Evolutionary conservation across 1,140 invertebrate genomes (phyloP).

Genomic region (Asobara japonica): DNA sequence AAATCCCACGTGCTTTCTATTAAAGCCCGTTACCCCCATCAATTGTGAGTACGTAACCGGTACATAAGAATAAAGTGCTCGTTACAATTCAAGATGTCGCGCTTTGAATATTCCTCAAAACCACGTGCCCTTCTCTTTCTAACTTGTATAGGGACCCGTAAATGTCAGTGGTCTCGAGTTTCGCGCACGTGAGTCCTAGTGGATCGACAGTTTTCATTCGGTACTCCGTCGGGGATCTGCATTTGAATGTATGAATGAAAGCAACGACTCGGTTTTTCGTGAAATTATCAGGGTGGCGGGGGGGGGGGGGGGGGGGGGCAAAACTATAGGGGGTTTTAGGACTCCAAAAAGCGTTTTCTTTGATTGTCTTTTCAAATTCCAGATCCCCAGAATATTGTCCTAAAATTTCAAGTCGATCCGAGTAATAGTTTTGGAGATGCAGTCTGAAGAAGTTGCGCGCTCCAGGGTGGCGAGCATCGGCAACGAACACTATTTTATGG

Average conservation of each 20-base stretch:
- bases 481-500: too few relatives aligned
- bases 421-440: too few relatives aligned
- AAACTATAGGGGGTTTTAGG: background rate
- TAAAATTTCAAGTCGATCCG: too few relatives aligned
- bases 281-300: too few relatives aligned
- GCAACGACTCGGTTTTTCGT: constrained; percentile 19
- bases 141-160: constrained; percentile 7
- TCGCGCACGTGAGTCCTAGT: constrained; percentile 16
- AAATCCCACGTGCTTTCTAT: constrained; percentile 18
- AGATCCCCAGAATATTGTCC: too few relatives aligned
- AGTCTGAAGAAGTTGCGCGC: too few relatives aligned
- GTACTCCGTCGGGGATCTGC: constrained; percentile 37
- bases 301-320: background rate
- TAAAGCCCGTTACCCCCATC: background rate
- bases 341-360: too few relatives aligned
- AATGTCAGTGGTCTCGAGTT: constrained; percentile 40
- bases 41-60: background rate
- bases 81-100: constrained; percentile 30
- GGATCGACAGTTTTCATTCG: constrained; percentile 25
- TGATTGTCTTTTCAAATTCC: too few relatives aligned
- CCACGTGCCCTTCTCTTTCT: constrained; percentile 12
- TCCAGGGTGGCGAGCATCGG: too few relatives aligned
- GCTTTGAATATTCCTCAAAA: constrained; percentile 24
- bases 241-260: constrained; percentile 38
- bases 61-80: constrained; percentile 28